phyloP scores from a whole-genome alignment of 2,113 vertebrate genomes.

The Stegastes partitus region DNA sequence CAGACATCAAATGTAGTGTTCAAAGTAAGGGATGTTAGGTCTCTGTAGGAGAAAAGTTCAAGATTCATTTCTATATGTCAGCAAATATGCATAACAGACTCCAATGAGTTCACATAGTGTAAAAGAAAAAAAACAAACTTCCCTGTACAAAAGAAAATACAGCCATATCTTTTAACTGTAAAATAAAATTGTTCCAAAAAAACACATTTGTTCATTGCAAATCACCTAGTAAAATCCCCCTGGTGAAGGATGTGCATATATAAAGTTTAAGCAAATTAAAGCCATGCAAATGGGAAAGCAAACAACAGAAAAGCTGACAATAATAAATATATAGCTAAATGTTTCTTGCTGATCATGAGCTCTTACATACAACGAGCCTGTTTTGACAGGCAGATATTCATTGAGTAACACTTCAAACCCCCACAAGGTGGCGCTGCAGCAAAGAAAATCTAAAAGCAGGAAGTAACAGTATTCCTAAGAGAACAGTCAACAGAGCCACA shows the following conservation, averaged over 20 bases:
- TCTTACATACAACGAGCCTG: conserved; percentile 31
- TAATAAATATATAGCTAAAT: conserved; percentile 70
- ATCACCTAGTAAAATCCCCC: conserved; percentile 64
- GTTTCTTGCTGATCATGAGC: conserved; percentile 51
- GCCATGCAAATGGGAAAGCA: conserved; percentile 77
- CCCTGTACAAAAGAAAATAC: conserved; percentile 75
- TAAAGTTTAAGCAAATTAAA: conserved; percentile 74
- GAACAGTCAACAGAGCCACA: neutral
- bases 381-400: conserved; percentile 36
- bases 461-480: neutral
- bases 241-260: conserved; percentile 73
- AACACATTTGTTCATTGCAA: conserved; percentile 42
- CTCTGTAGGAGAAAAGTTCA: conserved; percentile 34
- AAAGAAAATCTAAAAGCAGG: conserved; percentile 32
- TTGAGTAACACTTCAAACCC: conserved; percentile 69
- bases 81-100: conserved; percentile 45
- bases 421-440: conserved; percentile 75
- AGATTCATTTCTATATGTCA: conserved; percentile 38
- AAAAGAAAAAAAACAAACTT: conserved; percentile 68
- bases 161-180: conserved; percentile 53
- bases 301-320: conserved; percentile 44
- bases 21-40: conserved; percentile 45
- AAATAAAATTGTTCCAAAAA: conserved; percentile 14
- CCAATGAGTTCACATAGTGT: conserved; percentile 57
- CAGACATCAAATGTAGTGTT: conserved; percentile 74